Conservation (phyloP, 2,888 invertebrate genomes). For the Erannis defoliaria region DNA sequence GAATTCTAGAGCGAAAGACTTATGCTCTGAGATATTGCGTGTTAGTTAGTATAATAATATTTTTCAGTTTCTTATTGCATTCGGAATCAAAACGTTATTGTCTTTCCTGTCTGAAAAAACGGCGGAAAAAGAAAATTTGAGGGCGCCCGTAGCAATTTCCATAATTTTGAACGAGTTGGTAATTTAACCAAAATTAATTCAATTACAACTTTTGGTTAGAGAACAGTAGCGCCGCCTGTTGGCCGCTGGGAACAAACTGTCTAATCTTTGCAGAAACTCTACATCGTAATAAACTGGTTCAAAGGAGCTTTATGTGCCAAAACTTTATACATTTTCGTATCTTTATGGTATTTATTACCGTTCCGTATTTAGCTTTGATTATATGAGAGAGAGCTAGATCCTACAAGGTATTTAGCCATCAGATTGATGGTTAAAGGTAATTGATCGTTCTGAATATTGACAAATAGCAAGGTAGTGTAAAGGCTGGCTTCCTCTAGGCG, state of each 20-base stretch:
- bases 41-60: not conserved
- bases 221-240: constrained; percentile 21
- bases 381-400: no score
- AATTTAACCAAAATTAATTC: constrained; percentile 20
- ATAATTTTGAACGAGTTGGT: constrained; percentile 8
- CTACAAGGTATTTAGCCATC: no score
- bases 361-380: no score
- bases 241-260: constrained; percentile 8
- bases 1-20: no score
- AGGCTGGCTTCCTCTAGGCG: no score
- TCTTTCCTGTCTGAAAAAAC: not conserved
- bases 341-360: no score
- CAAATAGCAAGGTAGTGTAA: no score
- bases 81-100: no score
- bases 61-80: not conserved
- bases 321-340: not conserved
- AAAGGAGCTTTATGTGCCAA: constrained; percentile 7
- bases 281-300: constrained; percentile 5
- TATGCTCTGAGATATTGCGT: no score
- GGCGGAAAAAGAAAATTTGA: not conserved
- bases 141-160: not conserved
- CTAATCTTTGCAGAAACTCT: constrained; percentile 12
- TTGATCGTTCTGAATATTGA: no score
- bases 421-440: no score
- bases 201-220: constrained; percentile 14